Conservation (phyloP, 2,888 invertebrate species). For the Rhaphigaster nebulosa region DNA sequence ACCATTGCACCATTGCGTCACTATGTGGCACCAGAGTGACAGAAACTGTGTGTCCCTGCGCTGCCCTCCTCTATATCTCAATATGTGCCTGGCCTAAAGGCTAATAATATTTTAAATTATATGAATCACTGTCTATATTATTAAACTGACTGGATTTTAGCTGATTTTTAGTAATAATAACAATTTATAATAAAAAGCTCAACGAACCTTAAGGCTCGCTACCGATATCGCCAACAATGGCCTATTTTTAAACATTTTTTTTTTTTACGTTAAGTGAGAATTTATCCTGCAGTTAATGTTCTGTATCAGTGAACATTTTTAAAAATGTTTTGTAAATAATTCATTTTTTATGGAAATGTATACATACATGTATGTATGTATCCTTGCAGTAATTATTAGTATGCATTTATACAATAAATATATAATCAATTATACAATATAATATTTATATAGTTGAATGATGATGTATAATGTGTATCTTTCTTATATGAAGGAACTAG, state of each 20-base stretch:
- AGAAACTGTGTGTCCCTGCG: too few species aligned
- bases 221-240: not conserved
- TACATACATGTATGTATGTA: not conserved
- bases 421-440: not conserved
- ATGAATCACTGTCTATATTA: not conserved
- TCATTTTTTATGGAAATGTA: not conserved
- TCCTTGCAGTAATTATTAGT: not conserved
- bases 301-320: not conserved
- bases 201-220: not conserved
- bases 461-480: not conserved
- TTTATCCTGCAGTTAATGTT: not conserved
- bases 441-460: not conserved
- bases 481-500: not conserved
- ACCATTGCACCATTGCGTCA: too few species aligned
- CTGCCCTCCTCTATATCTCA: too few species aligned
- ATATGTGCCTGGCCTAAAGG: too few species aligned
- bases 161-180: too few species aligned
- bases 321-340: not conserved
- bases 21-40: too few species aligned
- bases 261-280: not conserved
- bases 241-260: not conserved
- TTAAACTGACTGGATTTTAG: not conserved
- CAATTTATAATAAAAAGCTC: too few species aligned
- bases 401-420: not conserved
- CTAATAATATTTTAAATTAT: not conserved